Base-by-base conservation (phyloP, 2,797 vertebrate genomes). In the Sebastes trivittatus region DNA sequence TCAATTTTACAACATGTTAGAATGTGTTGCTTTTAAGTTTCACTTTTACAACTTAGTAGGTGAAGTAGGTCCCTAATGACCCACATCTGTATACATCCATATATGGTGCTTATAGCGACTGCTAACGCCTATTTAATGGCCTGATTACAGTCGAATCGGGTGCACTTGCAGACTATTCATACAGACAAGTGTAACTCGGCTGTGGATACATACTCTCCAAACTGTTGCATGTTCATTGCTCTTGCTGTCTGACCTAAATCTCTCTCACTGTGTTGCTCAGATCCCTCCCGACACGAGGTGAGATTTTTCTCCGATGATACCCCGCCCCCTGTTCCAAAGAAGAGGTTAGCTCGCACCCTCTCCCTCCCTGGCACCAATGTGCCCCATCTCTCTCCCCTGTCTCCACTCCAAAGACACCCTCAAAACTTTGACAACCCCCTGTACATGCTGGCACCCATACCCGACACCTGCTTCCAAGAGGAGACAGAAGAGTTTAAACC, bases 261-360 rank as follows among this genome's bases (percentile, higher is more conserved):
- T 22, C 38, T 56, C 63, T 70, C 34, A 2, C 13, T 71, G 14
- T 76, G 29, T 86, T 64, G 36, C 55, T 74, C 83, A 93, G 93
- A 83, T 73, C 67, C 52, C 1, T 86, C 42, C 75, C 82, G 6
- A 80, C 93, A 93, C 74, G 80, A 88, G 77, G 56, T 36, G 81
- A 93, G 94, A 42, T 94, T 92, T 80, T 94, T 93, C 85, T 96
- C 96, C 0, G 94, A 94, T 4, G 75, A 54, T 67, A 90, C 64
- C 7, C 95, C 95, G 0, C 95, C 96, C 0, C 95, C 95, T 4
- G 64, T 96, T n/a, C 96, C 96, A 2, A 94, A 85, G 82, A 96
- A 96, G 73, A 94, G 10, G 64, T 68, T 94, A 18, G 71, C 29
- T 30, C 93, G 96, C n/a, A 80, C 93, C 69, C 7, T 89, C n/a